Evolutionary conservation across 2,797 vertebrate genomes (phyloP).

Genomic region (Rhinogobio ventralis): DNA sequence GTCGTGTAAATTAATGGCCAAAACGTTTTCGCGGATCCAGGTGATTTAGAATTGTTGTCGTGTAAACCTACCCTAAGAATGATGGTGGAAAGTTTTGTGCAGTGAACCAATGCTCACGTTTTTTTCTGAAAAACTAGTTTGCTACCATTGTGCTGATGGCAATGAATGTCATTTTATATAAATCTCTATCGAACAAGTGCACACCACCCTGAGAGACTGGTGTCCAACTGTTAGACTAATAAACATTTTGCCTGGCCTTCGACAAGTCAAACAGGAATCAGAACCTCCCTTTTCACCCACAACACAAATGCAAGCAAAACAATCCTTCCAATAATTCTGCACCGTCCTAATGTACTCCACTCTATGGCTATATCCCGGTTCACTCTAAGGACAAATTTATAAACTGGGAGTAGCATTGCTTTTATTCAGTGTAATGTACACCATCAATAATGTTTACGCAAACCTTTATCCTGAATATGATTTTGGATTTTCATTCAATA

Average conservation of each 20-base stretch:
- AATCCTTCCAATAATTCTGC: not conserved
- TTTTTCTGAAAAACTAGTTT: not conserved
- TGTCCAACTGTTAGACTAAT: slow-evolving; percentile 61
- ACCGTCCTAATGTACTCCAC: not conserved
- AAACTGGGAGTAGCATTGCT: slow-evolving; percentile 29
- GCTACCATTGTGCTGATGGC: not conserved
- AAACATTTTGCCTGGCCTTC: slow-evolving; percentile 60
- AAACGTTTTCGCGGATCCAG: not conserved
- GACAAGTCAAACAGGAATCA: slow-evolving; percentile 51
- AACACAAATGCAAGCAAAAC: slow-evolving; percentile 43
- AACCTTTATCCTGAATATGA: slow-evolving; percentile 45
- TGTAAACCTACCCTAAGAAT: not conserved
- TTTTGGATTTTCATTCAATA: not conserved
- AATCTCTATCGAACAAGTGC: slow-evolving; percentile 26
- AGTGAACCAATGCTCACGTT: not conserved
- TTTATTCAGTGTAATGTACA: slow-evolving; percentile 36
- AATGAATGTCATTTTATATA: slow-evolving; percentile 4
- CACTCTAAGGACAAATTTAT: slow-evolving; percentile 38
- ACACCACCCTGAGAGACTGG: not conserved
- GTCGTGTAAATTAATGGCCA: no score
- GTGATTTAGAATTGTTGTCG: not conserved
- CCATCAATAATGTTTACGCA: slow-evolving; percentile 52
- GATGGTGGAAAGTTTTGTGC: not conserved
- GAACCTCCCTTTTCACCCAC: slow-evolving; percentile 46
- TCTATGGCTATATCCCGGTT: slow-evolving; percentile 28